These are phyloP conservation scores for Rhabdomys dilectus DNA, from an alignment of 2,113 vertebrate genomes.

Conservation along the genomic window DNA sequence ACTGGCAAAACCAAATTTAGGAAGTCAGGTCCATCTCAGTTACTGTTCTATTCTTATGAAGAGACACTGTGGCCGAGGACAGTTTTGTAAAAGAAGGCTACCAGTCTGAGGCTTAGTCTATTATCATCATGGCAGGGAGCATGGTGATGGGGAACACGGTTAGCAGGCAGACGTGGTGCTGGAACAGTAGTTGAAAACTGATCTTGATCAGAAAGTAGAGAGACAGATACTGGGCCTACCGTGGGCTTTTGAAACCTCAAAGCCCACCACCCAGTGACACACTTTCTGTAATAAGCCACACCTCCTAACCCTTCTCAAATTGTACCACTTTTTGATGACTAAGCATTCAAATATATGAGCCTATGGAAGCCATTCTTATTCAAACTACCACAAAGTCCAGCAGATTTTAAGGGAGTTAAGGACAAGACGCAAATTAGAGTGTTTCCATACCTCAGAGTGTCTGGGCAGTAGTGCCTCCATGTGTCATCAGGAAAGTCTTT, in stretches of 20 bases:
- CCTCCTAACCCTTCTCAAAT: not conserved
- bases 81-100: not conserved
- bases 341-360: not conserved
- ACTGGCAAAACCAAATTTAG: not conserved
- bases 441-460: too few species aligned
- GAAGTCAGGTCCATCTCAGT: not conserved
- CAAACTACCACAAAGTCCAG: not conserved
- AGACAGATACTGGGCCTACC: not conserved
- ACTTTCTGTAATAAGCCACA: not conserved
- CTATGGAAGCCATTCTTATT: not conserved
- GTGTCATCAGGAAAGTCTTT: not conserved
- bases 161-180: not conserved
- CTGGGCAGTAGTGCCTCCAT: not conserved
- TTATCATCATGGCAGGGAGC: not conserved
- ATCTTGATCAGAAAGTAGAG: not conserved
- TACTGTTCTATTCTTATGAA: not conserved
- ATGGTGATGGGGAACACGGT: not conserved
- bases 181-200: not conserved
- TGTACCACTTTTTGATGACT: not conserved
- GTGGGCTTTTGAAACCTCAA: not conserved
- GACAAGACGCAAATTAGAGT: not conserved
- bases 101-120: not conserved
- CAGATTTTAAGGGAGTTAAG: not conserved
- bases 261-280: not conserved
- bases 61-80: not conserved